Conservation (phyloP, 2,797 vertebrate species). For the Ara ararauna region DNA sequence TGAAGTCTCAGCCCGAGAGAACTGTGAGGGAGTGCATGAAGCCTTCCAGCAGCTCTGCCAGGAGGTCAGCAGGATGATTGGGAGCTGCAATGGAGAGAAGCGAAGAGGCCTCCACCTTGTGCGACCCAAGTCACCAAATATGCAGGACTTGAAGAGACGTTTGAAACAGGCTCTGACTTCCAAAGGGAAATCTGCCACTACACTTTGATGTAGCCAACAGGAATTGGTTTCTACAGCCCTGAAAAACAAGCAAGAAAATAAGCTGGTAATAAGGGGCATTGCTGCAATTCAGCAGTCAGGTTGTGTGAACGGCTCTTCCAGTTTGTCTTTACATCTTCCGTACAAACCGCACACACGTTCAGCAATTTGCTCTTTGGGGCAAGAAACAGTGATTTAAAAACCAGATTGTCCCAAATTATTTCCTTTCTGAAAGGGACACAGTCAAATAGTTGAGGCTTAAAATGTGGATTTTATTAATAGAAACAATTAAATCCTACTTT, state of each 20-base stretch:
- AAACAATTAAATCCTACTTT: not conserved
- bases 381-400: not conserved
- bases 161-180: conserved; percentile 93
- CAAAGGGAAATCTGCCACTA: conserved; percentile 86
- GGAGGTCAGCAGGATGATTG: conserved; percentile 86
- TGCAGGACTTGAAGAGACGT: conserved; percentile 94
- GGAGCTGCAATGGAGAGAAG: conserved; percentile 90
- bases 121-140: conserved; percentile 92
- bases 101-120: conserved; percentile 89
- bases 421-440: not conserved
- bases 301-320: not conserved
- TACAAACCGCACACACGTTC: not conserved
- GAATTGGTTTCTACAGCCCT: not conserved
- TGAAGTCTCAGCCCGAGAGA: conserved; percentile 91
- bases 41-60: conserved; percentile 92
- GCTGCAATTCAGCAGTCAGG: not conserved
- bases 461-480: not conserved
- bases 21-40: conserved; percentile 85
- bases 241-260: not conserved
- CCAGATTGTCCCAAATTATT: accelerated
- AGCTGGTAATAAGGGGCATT: not conserved
- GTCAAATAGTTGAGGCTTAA: not conserved
- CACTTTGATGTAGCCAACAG: conserved; percentile 64
- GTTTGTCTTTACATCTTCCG: not conserved
- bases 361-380: not conserved